phyloP scores from a whole-genome alignment of 92 coral and sea anemone species.

The Zoanthus solanderi region DNA sequence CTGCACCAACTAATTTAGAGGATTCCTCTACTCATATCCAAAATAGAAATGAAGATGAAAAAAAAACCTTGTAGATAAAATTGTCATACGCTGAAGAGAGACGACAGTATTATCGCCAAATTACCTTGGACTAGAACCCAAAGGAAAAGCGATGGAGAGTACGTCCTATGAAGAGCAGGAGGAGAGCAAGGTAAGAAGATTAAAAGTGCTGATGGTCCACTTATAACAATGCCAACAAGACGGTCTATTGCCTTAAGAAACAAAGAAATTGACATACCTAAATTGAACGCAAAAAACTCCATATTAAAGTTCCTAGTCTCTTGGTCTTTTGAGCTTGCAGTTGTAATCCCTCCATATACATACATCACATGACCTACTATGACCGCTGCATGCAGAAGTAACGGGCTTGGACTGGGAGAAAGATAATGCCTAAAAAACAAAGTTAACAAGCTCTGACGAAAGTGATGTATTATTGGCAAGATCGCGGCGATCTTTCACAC shows the following conservation, averaged over 20 bases:
- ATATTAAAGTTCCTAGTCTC: constrained; percentile 43
- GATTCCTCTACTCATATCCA: no score
- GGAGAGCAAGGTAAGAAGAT: neutral
- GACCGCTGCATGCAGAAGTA: constrained; percentile 77
- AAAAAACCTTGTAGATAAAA: no score
- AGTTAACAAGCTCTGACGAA: neutral
- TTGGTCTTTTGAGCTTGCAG: neutral
- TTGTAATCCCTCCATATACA: constrained; percentile 76
- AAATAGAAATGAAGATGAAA: no score
- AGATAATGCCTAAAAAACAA: neutral
- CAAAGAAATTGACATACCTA: constrained; percentile 62
- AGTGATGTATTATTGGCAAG: no score
- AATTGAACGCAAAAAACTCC: constrained; percentile 65
- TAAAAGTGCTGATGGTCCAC: neutral
- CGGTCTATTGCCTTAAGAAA: neutral
- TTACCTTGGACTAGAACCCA: no score
- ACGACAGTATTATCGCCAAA: no score
- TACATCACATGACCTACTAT: constrained; percentile 74
- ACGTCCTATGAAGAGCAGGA: no score
- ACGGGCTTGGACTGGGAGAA: constrained; percentile 23
- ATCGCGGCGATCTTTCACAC: no score
- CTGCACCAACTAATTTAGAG: no score
- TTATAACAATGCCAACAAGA: no score
- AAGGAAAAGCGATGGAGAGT: no score
- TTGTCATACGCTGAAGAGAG: no score